Evolutionary conservation across 2,797 vertebrate species (phyloP).

Genomic region (Lepilemur ruficaudatus): DNA sequence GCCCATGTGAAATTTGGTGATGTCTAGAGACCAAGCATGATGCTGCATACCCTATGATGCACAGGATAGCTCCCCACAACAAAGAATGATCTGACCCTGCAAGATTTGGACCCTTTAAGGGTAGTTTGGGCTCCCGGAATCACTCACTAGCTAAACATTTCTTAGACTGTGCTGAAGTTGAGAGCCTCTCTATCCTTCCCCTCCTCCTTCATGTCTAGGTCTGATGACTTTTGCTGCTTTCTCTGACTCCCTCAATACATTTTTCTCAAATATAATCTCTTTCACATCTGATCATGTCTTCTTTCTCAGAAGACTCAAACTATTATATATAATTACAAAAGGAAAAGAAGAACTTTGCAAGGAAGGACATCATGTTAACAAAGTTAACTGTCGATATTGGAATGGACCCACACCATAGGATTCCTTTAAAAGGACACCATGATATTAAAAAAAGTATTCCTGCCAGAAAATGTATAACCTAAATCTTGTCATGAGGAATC

Average conservation of each 20-base stretch:
- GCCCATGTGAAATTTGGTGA: neutral
- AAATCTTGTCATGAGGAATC: neutral
- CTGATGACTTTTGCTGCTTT: neutral
- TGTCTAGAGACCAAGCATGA: neutral
- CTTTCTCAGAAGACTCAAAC: neutral
- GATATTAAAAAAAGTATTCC: neutral
- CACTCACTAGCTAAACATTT: neutral
- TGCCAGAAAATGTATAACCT: neutral
- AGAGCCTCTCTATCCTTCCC: neutral
- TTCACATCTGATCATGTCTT: neutral
- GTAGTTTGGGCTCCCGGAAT: neutral
- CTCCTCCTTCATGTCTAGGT: neutral
- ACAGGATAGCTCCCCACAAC: neutral
- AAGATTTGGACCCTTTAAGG: neutral
- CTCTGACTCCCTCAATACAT: neutral
- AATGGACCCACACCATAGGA: neutral
- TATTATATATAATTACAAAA: neutral
- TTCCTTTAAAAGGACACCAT: neutral
- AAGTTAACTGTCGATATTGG: neutral
- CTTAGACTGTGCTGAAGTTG: neutral
- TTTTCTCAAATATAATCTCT: neutral
- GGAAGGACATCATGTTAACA: neutral
- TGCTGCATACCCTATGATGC: neutral
- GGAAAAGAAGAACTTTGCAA: neutral
- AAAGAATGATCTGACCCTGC: fast-evolving